Base-by-base conservation (phyloP, 2,113 vertebrate species). In the Oncorhynchus clarkii region DNA sequence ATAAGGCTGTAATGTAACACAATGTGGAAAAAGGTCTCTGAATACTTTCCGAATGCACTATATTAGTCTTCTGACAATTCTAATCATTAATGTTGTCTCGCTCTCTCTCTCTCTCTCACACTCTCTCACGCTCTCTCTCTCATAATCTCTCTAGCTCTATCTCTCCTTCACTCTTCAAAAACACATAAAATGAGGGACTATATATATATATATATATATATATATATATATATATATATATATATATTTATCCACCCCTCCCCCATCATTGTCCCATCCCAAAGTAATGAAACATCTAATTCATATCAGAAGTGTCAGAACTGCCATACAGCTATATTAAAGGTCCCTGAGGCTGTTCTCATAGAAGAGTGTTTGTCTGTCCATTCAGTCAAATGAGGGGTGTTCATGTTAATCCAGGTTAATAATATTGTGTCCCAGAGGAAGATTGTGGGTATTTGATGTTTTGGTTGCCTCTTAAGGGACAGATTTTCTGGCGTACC, bases 251-350 rank as follows among this genome's bases (percentile, higher is more conserved):
- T 34, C 5, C 34, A 6, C 34, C 34, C 18, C 54, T 60, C n/a
- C 34, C 26, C 29, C 34, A 20, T 73, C 75, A 72, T 76, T 76
- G n/a, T 80, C 71, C 49, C 48, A 14, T 22, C 22, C 78, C 71
- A 54, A 16, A 22, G 59, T 78, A 79, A 86, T 77, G 48, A 77
- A 20, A 84, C 86, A 80, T 81, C 45, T 59, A 74, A 60, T 72
- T 27, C 4, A 57, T 73, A 72, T 85, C 71, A 81, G 74, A 88
- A 75, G 49, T 82, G 78, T 66, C 66, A 74, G 72, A 51, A 39
- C 29, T 80, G 79, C 12, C 76, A 71, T 76, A 73, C 73, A 60
- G 60, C 6, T 70, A 65, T 79, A 59, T 75, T 29, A 81, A 78
- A 65, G 39, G 70, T 77, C 31, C 34, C 22, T 51, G 24, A 34